Evolutionary conservation across 2,888 invertebrate species (phyloP).

Genomic region (Onthophagus sagittarius): DNA sequence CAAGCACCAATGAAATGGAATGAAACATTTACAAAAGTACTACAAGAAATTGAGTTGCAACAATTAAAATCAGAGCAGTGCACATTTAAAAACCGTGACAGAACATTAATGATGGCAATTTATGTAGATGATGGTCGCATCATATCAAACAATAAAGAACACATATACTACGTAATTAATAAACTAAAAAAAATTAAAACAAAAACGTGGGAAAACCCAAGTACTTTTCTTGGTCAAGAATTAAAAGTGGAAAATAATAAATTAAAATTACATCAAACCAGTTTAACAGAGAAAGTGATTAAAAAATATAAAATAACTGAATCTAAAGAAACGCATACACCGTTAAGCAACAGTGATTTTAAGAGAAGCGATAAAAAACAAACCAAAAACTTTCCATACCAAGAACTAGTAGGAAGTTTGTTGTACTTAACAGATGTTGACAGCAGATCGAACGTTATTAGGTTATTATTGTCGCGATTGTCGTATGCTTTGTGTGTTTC

Average conservation of each 20-base stretch:
- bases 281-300: neutral
- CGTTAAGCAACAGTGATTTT: neutral
- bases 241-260: neutral
- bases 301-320: neutral
- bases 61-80: constrained; percentile 13
- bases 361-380: neutral
- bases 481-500: too few relatives aligned
- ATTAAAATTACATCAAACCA: constrained; percentile 2
- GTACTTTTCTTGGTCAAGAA: neutral
- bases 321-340: neutral
- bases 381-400: neutral
- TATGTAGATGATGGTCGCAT: constrained; percentile 25
- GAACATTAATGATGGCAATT: constrained; percentile 9
- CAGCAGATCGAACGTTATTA: too few relatives aligned
- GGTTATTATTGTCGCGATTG: too few relatives aligned
- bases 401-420: neutral
- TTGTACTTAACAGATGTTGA: too few relatives aligned
- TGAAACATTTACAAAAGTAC: constrained; percentile 14
- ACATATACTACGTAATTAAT: neutral
- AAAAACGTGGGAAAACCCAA: constrained; percentile 1
- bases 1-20: constrained; percentile 26
- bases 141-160: neutral
- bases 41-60: neutral
- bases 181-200: neutral
- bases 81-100: constrained; percentile 14